These are phyloP conservation scores for Heterocephalus glaber DNA, from an alignment of 2,113 vertebrate species.

Conservation along the genomic window DNA sequence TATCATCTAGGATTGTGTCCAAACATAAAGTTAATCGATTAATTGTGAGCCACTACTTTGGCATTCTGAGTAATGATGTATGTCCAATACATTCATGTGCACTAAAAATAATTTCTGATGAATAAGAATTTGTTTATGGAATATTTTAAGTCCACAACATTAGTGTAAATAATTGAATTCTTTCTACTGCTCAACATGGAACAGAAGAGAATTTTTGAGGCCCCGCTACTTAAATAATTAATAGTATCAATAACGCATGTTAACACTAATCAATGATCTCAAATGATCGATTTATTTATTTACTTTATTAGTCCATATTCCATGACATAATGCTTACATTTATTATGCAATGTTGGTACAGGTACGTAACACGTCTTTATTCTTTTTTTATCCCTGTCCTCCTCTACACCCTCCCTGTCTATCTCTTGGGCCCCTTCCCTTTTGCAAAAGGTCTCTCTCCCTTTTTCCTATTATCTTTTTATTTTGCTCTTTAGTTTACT, in stretches of 20 bases:
- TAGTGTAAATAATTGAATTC: neutral
- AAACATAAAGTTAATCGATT: neutral
- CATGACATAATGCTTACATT: neutral
- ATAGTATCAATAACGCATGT: neutral
- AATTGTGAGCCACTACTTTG: neutral
- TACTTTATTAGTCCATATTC: neutral
- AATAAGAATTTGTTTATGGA: neutral
- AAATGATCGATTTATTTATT: neutral
- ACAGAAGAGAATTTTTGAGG: neutral
- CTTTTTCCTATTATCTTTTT: neutral
- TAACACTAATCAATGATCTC: neutral
- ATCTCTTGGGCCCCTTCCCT: neutral
- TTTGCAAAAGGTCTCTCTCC: neutral
- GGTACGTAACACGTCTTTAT: too few relatives aligned
- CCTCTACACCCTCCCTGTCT: too few relatives aligned
- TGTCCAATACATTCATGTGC: neutral
- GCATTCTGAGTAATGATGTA: neutral
- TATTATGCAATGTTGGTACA: neutral
- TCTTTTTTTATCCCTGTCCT: too few relatives aligned
- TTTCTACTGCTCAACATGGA: neutral
- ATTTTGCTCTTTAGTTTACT: neutral
- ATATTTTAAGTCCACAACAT: neutral
- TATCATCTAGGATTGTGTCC: neutral
- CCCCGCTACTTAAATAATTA: neutral
- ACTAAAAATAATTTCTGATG: neutral